Base-by-base conservation (phyloP, 2,888 invertebrate genomes). In the Hemistola chrysoprasaria region DNA sequence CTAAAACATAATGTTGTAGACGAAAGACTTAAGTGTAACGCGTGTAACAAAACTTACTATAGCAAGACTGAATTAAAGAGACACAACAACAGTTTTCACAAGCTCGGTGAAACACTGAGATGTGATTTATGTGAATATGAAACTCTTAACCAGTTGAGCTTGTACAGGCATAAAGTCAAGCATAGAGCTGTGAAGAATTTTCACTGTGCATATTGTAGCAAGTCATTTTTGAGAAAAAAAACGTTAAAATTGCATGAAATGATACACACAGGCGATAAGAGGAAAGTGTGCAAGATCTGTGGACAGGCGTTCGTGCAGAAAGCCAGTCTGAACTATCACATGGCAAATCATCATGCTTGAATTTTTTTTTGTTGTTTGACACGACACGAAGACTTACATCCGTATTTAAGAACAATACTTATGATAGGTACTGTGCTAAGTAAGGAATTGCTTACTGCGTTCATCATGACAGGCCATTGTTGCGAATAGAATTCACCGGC, bases 81-180 rank as follows among this genome's bases (percentile, higher is more conserved):
- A n/a, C 85, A 85, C 20, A 75, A 66, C 0, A 77, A 80, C 32
- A 73, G 60, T n/a, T 85, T 75, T 22, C 85, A 85, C 9, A 84
- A 78, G 82, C 47, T 85, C 0, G 85, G 85, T 0, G 71, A 73
- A 44, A 70, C 65, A 24, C 64, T 67, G 8, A 72, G 71, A 11
- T 86, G 84, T 20, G 65, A 73, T 1, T 53, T 62, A 3, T 85
- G 85, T 35, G 81, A 83, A 0, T 84, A 72, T 34, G 81, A 78
- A 20, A 67, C 77, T 0, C 80, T 75, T 25, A 76, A 71, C 21
- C n/a, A 7, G 1, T 34, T 16, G 3, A 16, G 16, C 16, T 2
- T 41, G n/a, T 8, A n/a, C 8, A 45, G 6, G 4, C 48, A 48
- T 22, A 16, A 10, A 10, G 0, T 38, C 0, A 11, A 3, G 8